Base-by-base conservation (phyloP, 2,888 invertebrate species). In the Diadegma fenestrale region DNA sequence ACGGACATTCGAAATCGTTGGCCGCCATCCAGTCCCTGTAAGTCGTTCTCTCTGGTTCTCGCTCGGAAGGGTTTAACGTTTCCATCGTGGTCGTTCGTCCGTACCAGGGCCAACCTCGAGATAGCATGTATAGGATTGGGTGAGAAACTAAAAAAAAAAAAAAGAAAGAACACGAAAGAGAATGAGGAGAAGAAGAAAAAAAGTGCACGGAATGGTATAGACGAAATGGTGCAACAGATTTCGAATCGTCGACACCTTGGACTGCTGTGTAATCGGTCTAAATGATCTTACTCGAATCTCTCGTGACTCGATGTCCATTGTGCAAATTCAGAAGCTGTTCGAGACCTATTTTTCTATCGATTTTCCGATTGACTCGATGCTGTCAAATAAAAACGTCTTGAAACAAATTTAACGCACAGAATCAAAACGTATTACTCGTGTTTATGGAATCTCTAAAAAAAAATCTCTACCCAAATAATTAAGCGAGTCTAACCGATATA, bases 1-100 rank as follows among this genome's bases (percentile, higher is more conserved):
- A 73, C 75, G 84, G 85, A 87, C 86, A 83, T 85, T 86, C 82
- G 84, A 85, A 89, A 85, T 88, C 88, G 88, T 89, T 91, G 91
- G 90, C 91, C 85, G 88, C 88, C 88, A 89, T 92, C 92, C 91
- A 91, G 91, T 89, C 81, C 68, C 71, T 71, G 43, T 54, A 58
- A 51, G 73, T 80, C 61, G 64, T 61, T 80, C 73, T 75, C 69
- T 30, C 22, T 79, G 76, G 73, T 68, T 76, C 64, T 66, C 45
- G 69, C 71, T 41, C 41, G 73, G 75, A 45, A 58, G 82, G 88
- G 86, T 88, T 89, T 90, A 90, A 90, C 89, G 89, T 88, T 89
- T 85, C 86, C 88, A 88, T 90, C 88, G 88, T 79, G 84, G 76
- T 77, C 80, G 72, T 82, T 80, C 82, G 82, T 72, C 80, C 80